Evolutionary conservation across 2,113 vertebrate genomes (phyloP).

Genomic region (Azemiops feae): DNA sequence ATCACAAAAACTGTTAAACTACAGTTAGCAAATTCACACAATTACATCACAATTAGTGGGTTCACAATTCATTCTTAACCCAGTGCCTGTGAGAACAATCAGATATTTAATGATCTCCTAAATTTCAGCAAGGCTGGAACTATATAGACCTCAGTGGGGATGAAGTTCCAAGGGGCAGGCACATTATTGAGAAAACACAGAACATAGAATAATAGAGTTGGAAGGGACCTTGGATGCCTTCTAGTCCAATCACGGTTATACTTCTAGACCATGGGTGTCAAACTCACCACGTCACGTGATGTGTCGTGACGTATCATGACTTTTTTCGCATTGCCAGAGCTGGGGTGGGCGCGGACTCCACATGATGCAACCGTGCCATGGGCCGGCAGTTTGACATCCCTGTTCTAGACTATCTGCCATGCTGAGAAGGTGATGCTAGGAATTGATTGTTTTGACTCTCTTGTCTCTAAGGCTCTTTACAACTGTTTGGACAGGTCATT

Average conservation of each 20-base stretch:
- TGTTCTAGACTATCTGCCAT: background rate
- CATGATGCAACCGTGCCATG: too few species aligned
- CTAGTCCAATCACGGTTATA: background rate
- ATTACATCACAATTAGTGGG: background rate
- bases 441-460: background rate
- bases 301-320: too few species aligned
- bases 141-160: background rate
- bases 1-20: background rate
- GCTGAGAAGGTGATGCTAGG: background rate
- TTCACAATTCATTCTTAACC: background rate
- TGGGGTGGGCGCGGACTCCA: too few species aligned
- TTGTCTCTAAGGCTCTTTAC: background rate
- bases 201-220: background rate
- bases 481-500: background rate
- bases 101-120: background rate
- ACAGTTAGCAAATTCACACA: background rate
- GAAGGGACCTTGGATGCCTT: background rate
- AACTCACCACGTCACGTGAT: too few species aligned
- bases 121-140: background rate
- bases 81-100: background rate
- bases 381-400: too few species aligned
- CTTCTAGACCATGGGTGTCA: background rate
- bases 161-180: background rate
- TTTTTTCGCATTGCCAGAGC: too few species aligned
- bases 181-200: background rate